A percentile compares a stretch with the other conserved stretches of the same genome.
phyloP scores from a whole-genome alignment of 2,888 invertebrate species.

The Hypolimnas misippus region DNA sequence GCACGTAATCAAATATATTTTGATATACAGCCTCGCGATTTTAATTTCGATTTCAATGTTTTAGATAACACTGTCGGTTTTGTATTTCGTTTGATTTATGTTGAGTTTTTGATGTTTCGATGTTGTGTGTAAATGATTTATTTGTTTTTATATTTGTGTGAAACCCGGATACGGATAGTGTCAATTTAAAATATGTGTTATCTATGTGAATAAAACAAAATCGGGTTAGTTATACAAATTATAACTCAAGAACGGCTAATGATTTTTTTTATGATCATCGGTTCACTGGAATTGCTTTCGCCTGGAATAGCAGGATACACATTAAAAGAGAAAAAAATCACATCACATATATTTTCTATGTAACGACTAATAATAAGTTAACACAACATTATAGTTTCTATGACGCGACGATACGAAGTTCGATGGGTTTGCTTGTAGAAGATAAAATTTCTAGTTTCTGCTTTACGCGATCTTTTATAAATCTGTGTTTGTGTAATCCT shows the following conservation, averaged over 20 bases:
- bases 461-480: not conserved
- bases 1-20: constrained; percentile 50
- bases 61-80: constrained; percentile 6
- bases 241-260: too few relatives aligned
- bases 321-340: too few relatives aligned
- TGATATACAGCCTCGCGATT: constrained; percentile 10
- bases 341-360: too few relatives aligned
- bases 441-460: not conserved
- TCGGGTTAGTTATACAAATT: too few relatives aligned
- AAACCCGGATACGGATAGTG: not conserved
- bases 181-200: not conserved
- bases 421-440: too few relatives aligned
- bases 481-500: not conserved
- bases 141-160: constrained; percentile 7
- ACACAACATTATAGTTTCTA: too few relatives aligned
- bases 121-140: not conserved
- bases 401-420: too few relatives aligned
- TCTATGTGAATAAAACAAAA: too few relatives aligned
- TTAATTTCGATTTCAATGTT: constrained; percentile 9
- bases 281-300: too few relatives aligned
- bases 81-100: not conserved
- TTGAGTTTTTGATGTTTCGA: constrained; percentile 5
- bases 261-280: too few relatives aligned
- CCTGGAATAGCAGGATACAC: too few relatives aligned
- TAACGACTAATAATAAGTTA: too few relatives aligned